Conservation (phyloP, 37 sponge, comb jelly and placozoan genomes). For the Dysidea cf. avara region DNA sequence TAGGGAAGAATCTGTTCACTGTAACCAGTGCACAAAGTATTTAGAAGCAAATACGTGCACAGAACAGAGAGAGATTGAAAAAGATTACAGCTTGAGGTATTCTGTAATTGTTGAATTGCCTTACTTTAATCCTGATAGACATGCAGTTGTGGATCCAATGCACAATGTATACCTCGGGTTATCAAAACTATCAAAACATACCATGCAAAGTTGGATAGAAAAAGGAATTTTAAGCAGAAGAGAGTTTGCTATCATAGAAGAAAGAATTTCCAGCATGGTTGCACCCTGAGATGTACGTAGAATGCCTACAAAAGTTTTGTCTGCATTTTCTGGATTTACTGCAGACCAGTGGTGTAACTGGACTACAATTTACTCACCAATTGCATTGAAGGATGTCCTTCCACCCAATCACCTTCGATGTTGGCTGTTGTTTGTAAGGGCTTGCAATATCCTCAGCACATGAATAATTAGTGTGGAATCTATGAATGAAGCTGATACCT, state of each 20-base stretch:
- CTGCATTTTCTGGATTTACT: slow-evolving; percentile 49
- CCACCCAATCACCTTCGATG: slow-evolving; percentile 26
- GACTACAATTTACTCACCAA: slow-evolving; percentile 54
- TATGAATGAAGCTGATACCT: slow-evolving; percentile 24
- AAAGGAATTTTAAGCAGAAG: neutral
- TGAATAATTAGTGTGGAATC: slow-evolving; percentile 23
- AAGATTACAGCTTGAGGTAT: slow-evolving; percentile 30
- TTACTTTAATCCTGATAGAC: slow-evolving; percentile 6
- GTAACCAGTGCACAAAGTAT: neutral
- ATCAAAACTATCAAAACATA: slow-evolving; percentile 23
- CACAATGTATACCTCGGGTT: slow-evolving; percentile 41
- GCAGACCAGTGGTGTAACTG: slow-evolving; percentile 70
- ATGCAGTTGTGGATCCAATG: slow-evolving; percentile 38
- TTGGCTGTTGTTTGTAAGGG: slow-evolving; percentile 62
- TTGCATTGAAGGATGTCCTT: slow-evolving; percentile 37
- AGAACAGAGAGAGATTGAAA: slow-evolving; percentile 5
- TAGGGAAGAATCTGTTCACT: slow-evolving; percentile 8
- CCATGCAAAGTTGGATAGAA: slow-evolving; percentile 24
- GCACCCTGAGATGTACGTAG: slow-evolving; percentile 48
- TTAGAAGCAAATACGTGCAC: slow-evolving; percentile 4
- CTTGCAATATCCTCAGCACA: slow-evolving; percentile 30
- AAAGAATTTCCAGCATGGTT: neutral
- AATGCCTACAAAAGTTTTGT: slow-evolving; percentile 44
- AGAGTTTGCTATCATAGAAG: slow-evolving; percentile 23
- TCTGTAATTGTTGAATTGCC: slow-evolving; percentile 29